These are phyloP conservation scores for Darevskia nairensis DNA, from an alignment of 2,797 vertebrate species.

Conservation along the genomic window DNA sequence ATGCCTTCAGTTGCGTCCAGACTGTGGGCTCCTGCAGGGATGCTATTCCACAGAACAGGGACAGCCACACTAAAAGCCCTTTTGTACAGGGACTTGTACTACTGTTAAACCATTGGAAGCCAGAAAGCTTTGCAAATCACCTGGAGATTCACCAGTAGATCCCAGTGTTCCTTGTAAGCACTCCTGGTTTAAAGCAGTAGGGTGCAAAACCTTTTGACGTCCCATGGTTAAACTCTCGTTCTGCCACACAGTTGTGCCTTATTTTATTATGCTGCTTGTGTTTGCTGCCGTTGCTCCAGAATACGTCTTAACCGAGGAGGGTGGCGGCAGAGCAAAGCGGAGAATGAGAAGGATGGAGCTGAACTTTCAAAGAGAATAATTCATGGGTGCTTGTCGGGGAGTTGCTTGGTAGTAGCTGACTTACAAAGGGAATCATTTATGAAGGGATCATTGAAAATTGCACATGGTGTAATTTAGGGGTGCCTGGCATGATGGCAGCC, in stretches of 20 bases:
- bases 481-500: not conserved
- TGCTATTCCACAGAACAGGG: no score
- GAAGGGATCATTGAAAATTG: slow-evolving; percentile 20
- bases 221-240: not conserved
- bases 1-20: no score
- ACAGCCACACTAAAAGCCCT: no score
- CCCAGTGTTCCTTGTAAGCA: not conserved
- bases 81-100: not conserved
- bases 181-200: not conserved
- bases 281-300: slow-evolving; percentile 11
- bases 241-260: not conserved
- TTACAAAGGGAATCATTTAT: slow-evolving; percentile 63
- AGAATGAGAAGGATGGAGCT: slow-evolving; percentile 41
- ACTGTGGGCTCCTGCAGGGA: no score
- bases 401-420: slow-evolving; percentile 60
- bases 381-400: slow-evolving; percentile 57
- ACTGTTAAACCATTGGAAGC: not conserved
- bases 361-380: slow-evolving; percentile 64
- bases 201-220: not conserved
- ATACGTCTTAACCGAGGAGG: slow-evolving; percentile 6
- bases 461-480: slow-evolving; percentile 21
- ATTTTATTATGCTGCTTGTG: not conserved
- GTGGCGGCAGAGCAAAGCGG: slow-evolving; percentile 36
- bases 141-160: no score
- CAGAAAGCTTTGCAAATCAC: no score